Base-by-base conservation (phyloP, 1,140 invertebrate species). In the Pissodes strobi region DNA sequence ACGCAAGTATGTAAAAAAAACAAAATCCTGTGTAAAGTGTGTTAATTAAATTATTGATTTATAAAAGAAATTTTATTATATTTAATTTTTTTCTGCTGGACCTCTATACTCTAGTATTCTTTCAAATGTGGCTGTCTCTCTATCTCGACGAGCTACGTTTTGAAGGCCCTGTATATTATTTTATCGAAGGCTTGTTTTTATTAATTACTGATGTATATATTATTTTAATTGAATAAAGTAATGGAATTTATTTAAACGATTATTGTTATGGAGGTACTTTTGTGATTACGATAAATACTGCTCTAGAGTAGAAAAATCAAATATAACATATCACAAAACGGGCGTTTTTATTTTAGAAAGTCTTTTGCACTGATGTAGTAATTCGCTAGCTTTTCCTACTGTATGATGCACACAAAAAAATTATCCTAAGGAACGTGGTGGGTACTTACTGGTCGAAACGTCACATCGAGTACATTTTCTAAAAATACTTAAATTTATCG, bases 271-370 rank as follows among this genome's bases (percentile, higher is more conserved):
- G 17, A 34, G 30, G 25, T 19, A 27, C 17, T 60, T n/a, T 69
- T 62, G 64, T 69, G 63, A 66, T 63, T 69, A 58, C 38, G 41
- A 53, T 60, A 56, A 61, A 61, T 19, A 45, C 9, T 45, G 66
- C 66, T 68, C 61, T 68, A 68, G 66, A 68, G 66, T 66, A 66
- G 62, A 69, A 27, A 27, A 66, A 58, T 66, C 67, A 61, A 69
- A 64, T 64, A 69, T 63, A 66, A 69, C 64, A 69, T 69, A 69
- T 69, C 64, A 45, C 41, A 67, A 64, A 64, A 18, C 12, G 25
- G 25, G 49, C 34, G 25, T 0, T 52, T 52, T 52, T 52, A 34
- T 34, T 52, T 52, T 53, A 61, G 41, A 45, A 12, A 45, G 10
- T 19, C 49, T 18, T 19, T 60, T 12, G 25, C 25, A 27, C 25